Conservation (phyloP, 1,140 invertebrate genomes). For the Drosophila ercepeae region DNA sequence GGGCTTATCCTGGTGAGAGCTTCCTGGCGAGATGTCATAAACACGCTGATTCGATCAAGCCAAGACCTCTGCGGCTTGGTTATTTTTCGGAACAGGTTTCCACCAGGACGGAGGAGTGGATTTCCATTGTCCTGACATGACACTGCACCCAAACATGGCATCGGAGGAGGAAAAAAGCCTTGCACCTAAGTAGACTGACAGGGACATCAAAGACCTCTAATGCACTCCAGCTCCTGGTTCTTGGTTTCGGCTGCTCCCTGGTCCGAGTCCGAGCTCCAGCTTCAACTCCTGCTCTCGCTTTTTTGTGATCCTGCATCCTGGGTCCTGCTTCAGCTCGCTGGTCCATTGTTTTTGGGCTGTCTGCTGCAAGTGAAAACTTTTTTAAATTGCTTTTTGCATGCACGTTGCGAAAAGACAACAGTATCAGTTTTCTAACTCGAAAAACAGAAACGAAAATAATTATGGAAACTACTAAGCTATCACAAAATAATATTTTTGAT, state of each 20-base stretch:
- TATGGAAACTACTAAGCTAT: too few species aligned
- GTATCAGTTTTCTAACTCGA: neutral
- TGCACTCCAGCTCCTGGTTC: constrained; percentile 4
- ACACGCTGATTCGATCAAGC: constrained; percentile 19
- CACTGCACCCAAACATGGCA: neutral
- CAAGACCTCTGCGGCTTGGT: neutral
- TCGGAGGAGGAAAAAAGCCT: constrained; percentile 25
- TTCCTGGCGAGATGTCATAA: constrained; percentile 20
- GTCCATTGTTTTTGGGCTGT: neutral
- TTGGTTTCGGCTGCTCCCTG: neutral
- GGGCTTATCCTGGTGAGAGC: neutral
- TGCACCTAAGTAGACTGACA: constrained; percentile 33
- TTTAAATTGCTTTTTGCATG: constrained; percentile 26
- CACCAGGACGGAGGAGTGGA: neutral
- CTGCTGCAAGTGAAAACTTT: constrained; percentile 30
- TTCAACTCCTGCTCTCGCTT: neutral
- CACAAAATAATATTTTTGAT: too few species aligned
- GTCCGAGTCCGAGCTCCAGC: neutral
- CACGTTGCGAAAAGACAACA: constrained; percentile 1
- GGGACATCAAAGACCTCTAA: neutral
- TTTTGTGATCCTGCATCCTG: neutral
- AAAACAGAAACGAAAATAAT: too few species aligned
- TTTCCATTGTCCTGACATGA: constrained; percentile 6
- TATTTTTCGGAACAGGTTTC: neutral
- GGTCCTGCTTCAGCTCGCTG: neutral